phyloP scores from a whole-genome alignment of 2,888 invertebrate genomes.

The Drosophila eohydei region DNA sequence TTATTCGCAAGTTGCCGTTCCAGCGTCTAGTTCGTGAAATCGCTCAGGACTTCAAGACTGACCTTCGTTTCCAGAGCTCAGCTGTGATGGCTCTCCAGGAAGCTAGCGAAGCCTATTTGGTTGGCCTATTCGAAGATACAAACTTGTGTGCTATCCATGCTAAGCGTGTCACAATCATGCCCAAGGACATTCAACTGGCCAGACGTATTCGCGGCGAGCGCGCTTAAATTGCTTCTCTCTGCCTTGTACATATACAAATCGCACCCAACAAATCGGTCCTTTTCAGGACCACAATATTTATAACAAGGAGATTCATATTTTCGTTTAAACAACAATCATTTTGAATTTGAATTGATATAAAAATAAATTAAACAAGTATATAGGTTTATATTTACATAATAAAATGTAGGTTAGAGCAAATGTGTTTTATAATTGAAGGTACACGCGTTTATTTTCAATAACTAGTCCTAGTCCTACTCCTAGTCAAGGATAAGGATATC shows the following conservation, averaged over 20 bases:
- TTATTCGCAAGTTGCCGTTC: too few species aligned
- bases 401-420: too few species aligned
- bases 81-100: constrained; percentile 29
- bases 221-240: constrained; percentile 87
- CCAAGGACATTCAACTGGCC: constrained; percentile 97
- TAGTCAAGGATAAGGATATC: too few species aligned
- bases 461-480: too few species aligned
- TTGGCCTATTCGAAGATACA: constrained; percentile 3
- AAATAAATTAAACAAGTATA: background rate
- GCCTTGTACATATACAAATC: background rate
- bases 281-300: constrained; percentile 43
- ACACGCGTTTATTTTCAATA: too few species aligned
- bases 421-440: too few species aligned
- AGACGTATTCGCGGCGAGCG: constrained; percentile 97
- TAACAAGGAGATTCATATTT: constrained; percentile 20
- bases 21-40: too few species aligned
- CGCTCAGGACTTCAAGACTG: too few species aligned
- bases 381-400: background rate
- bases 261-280: constrained; percentile 40
- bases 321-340: background rate
- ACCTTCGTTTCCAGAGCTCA: constrained; percentile 1
- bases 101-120: constrained; percentile 26
- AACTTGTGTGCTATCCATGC: constrained; percentile 93
- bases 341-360: background rate
- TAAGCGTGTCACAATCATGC: constrained; percentile 98